phyloP scores from a whole-genome alignment of 2,113 vertebrate genomes.

The Electrona antarctica region DNA sequence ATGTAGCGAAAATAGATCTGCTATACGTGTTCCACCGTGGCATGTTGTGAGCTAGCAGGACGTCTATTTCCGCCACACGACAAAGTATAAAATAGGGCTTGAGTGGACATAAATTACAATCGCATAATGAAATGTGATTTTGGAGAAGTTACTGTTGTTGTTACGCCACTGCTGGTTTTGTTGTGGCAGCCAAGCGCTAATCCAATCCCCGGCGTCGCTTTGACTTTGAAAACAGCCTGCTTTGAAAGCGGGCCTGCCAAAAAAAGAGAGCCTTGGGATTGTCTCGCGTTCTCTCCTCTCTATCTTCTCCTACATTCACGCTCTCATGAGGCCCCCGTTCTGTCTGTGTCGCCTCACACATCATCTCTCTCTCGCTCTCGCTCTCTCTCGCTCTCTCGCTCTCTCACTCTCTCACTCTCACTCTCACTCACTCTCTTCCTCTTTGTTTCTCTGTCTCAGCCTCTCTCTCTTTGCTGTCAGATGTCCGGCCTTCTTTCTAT shows the following conservation, averaged over 20 bases:
- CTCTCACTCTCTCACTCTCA: slow-evolving; percentile 4
- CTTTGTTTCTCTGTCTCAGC: slow-evolving; percentile 42
- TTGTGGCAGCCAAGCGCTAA: slow-evolving; percentile 51
- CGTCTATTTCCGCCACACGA: no score
- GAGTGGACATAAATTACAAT: no score
- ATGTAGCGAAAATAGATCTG: no score
- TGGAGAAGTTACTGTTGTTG: slow-evolving; percentile 33
- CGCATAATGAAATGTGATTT: slow-evolving; percentile 18
- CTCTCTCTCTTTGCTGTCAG: not conserved
- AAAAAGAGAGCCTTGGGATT: slow-evolving; percentile 56
- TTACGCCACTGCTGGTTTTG: slow-evolving; percentile 43
- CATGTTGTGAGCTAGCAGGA: no score
- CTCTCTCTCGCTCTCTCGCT: slow-evolving; percentile 37
- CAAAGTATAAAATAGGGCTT: no score
- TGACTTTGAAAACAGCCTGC: slow-evolving; percentile 69
- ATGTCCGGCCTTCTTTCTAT: slow-evolving; percentile 1
- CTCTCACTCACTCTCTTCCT: slow-evolving; percentile 45
- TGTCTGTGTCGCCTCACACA: slow-evolving; percentile 23
- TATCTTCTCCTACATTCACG: not conserved
- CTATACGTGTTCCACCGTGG: no score
- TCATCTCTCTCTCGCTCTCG: slow-evolving; percentile 21
- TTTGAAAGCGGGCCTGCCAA: slow-evolving; percentile 56
- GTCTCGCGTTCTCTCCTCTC: slow-evolving; percentile 10
- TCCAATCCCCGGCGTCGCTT: slow-evolving; percentile 60
- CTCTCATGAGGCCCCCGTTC: not conserved